phyloP scores from a whole-genome alignment of 2,888 invertebrate species.

The Rhimphoctona megacephalus region DNA sequence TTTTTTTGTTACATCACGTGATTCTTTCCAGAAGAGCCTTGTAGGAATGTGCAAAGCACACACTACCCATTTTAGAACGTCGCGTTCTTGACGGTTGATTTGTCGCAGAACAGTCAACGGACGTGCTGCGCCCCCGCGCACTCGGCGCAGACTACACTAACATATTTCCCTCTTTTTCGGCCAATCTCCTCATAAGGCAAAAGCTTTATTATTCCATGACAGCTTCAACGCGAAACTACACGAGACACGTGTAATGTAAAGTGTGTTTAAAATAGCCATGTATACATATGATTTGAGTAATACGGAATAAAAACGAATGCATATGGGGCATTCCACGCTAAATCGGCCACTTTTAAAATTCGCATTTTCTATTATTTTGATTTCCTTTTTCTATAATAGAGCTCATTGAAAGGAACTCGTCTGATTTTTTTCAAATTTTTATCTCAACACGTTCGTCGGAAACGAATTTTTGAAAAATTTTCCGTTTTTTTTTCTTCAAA shows the following conservation, averaged over 20 bases:
- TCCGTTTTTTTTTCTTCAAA: no score
- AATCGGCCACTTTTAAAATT: no score
- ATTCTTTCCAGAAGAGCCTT: conserved; percentile 35
- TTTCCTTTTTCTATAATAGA: no score
- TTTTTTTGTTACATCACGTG: conserved; percentile 47
- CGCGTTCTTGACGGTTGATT: neutral
- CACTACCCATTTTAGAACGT: neutral
- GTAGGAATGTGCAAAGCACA: neutral
- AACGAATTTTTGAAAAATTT: no score
- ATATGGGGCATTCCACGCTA: no score
- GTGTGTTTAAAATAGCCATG: neutral
- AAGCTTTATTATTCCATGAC: neutral
- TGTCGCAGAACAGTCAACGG: conserved; percentile 65
- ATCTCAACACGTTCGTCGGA: no score
- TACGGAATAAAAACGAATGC: neutral
- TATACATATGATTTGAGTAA: neutral
- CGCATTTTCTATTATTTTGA: no score
- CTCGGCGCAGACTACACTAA: conserved; percentile 16
- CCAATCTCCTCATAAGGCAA: conserved; percentile 14
- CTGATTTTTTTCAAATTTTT: no score
- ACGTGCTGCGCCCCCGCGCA: conserved; percentile 43
- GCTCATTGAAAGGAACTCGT: no score
- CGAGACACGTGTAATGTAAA: neutral
- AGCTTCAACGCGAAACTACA: neutral
- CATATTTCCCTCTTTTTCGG: conserved; percentile 17